phyloP scores from a whole-genome alignment of 2,888 invertebrate genomes.

The Charanyca ferruginea region DNA sequence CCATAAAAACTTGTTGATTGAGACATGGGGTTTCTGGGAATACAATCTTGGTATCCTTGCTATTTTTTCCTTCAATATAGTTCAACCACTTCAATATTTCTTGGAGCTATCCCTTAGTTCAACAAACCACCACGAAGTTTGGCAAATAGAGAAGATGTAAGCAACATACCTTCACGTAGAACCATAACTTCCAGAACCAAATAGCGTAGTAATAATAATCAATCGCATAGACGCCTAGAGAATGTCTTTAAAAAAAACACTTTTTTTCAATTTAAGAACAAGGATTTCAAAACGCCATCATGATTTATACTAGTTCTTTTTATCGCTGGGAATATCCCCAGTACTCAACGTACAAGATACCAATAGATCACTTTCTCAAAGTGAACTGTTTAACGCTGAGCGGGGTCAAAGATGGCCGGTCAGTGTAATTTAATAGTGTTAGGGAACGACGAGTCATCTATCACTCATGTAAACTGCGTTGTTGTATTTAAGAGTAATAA shows the following conservation, averaged over 20 bases:
- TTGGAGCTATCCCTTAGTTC: too few relatives aligned
- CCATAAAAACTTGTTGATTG: background rate
- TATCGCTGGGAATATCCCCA: background rate
- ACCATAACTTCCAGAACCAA: too few relatives aligned
- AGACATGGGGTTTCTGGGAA: background rate
- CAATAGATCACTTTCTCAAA: constrained; percentile 42
- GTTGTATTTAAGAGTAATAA: constrained; percentile 53
- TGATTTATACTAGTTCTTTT: constrained; percentile 26
- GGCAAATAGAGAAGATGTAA: background rate
- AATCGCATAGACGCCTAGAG: background rate
- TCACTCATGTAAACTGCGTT: constrained; percentile 46
- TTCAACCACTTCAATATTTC: too few relatives aligned
- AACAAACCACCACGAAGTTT: too few relatives aligned
- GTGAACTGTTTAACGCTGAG: constrained; percentile 22
- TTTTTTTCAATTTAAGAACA: background rate
- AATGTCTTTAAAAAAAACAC: background rate
- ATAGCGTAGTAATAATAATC: background rate
- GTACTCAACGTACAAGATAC: constrained; percentile 18
- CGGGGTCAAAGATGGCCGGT: constrained; percentile 49
- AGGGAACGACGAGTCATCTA: constrained; percentile 45
- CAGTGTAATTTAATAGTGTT: constrained; percentile 51
- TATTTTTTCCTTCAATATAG: background rate
- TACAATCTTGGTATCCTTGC: background rate
- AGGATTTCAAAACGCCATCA: constrained; percentile 9
- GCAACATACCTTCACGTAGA: too few relatives aligned